Base-by-base conservation (phyloP, 2,113 vertebrate species). In the Cynoglossus semilaevis region DNA sequence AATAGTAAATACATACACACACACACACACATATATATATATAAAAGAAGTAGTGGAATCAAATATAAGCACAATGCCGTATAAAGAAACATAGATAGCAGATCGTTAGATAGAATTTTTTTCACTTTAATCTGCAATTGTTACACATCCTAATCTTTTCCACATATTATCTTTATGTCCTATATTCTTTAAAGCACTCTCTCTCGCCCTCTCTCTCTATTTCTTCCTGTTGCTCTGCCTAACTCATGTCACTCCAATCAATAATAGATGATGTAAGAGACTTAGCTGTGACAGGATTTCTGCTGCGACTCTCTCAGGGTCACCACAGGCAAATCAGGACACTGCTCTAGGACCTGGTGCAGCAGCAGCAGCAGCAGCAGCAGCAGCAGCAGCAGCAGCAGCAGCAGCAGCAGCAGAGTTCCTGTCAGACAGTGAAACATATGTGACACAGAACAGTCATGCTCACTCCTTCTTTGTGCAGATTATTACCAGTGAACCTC, bases 231-330 rank as follows among this genome's bases (percentile, higher is more conserved):
- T n/a, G 13, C 59, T 72, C 58, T 61, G 59, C 59, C 50, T 48
- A 54, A 58, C 54, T 64, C 42, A 50, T 70, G 51, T 63, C 47
- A 69, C 45, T 49, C 46, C 18, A 70, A 80, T 88, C 69, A 86
- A 82, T 82, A 82, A 82, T 82, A 78, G 69, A 86, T 81, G 75
- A 84, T 75, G 50, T 59, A 63, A 59, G 54, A 64, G 56, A 59
- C 57, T 77, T 56, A 65, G 50, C 65, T 68, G 68, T 75, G 78
- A 68, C 58, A 71, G 61, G 56, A 66, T 74, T 54, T 70, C 62
- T 79, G 69, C 65, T 66, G 65, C 19, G 13, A 51, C 58, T 72
- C 63, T 70, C 67, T 70, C 47, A 11, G 58, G 71, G 42, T 67
- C 68, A 45, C 57, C 15, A 44, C 9, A 58, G 60, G 59, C 63